Base-by-base conservation (phyloP, 2,113 vertebrate genomes). In the Ictalurus punctatus region DNA sequence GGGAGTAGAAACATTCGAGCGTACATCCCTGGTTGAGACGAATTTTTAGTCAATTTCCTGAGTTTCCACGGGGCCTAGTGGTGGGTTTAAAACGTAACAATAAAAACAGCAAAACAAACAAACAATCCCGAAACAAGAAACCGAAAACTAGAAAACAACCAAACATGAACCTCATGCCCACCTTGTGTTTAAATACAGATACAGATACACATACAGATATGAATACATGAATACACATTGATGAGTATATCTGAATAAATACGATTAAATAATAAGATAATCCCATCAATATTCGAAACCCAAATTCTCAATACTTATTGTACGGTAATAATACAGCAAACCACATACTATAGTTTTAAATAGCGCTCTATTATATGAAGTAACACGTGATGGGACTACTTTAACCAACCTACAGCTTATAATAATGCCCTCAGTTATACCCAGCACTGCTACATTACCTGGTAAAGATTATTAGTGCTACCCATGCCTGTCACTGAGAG, bases 391-490 rank as follows among this genome's bases (percentile, higher is more conserved):
- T 63, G 58, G 0, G 14, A 14, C 2, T 44, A 63, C 27, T 40
- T 6, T 6, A 13, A 61, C 56, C 61, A 83, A 25, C 56, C 19
- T 61, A 14, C n/a, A 37, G 30, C 5, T 44, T 44, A 10, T 12
- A 61, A 40, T 6, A 61, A 40, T 6, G 25, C 7, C 17, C 0
- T 63, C 58, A 83, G 19, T 83, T 14, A 40, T 61, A 59, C 34
- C 67, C 67, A 83, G 58, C 76, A 65, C 82, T 87, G 58, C n/a
- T 65, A 78, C 76, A 65, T 78, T 87, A 76, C 67, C 12, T 17
- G 27, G 65, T 86, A 80, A 83, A 81, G 37, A 83, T 83, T 78
- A 74, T n/a, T 52, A 79, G 69, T 76, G 65, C 82, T 69, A 61
- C 65, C 9, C 83, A 25, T 86, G 67, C 76, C 63, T 27, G 79